phyloP scores from a whole-genome alignment of 2,888 invertebrate genomes.

The Tinea trinotella region DNA sequence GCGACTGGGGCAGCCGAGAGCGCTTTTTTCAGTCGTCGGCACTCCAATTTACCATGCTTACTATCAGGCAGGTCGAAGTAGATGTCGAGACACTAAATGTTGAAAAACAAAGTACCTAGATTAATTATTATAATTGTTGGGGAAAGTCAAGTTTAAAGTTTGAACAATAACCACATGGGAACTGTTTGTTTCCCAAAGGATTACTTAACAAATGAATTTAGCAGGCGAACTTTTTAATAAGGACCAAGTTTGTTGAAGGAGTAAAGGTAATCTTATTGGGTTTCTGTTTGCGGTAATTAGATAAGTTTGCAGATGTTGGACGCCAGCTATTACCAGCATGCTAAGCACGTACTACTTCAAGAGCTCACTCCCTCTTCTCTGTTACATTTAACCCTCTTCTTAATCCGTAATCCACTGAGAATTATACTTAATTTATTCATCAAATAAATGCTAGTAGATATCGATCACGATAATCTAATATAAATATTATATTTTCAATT shows the following conservation, averaged over 20 bases:
- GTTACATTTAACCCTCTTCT: background rate
- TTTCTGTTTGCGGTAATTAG: conserved; percentile 48
- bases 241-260: conserved; percentile 8
- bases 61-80: too few species aligned
- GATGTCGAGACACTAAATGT: too few species aligned
- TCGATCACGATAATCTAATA: too few species aligned
- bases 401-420: too few species aligned
- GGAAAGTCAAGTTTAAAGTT: background rate
- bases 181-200: background rate
- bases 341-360: background rate
- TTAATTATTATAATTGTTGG: too few species aligned
- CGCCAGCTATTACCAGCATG: conserved; percentile 2
- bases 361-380: background rate
- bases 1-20: too few species aligned
- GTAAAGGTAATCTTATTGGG: conserved; percentile 20
- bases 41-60: too few species aligned
- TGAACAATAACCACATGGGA: conserved; percentile 1
- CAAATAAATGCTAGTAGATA: too few species aligned
- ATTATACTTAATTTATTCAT: too few species aligned
- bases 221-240: conserved; percentile 11
- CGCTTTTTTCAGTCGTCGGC: too few species aligned
- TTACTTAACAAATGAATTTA: conserved; percentile 15
- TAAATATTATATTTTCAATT: too few species aligned
- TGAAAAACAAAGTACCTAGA: too few species aligned
- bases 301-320: conserved; percentile 44